Conservation (phyloP, 2,888 invertebrate genomes). For the Ctena decussata region DNA sequence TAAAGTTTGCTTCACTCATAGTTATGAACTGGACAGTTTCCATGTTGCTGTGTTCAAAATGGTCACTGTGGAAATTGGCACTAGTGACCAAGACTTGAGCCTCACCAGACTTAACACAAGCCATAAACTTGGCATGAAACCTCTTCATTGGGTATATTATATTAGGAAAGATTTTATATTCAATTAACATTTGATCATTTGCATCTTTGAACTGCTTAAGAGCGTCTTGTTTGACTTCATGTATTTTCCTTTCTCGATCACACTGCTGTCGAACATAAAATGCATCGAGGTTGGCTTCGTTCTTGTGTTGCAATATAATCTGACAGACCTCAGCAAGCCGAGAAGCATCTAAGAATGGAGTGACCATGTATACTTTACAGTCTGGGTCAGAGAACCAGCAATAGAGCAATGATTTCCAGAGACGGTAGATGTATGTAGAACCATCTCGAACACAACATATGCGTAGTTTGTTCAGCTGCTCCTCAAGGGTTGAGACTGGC, state of each 20-base stretch:
- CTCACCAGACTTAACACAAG: constrained; percentile 70
- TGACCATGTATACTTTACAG: constrained; percentile 79
- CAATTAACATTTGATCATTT: constrained; percentile 77
- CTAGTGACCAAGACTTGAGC: constrained; percentile 80
- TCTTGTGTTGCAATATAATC: constrained; percentile 72
- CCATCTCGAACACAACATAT: constrained; percentile 74
- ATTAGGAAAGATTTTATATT: constrained; percentile 79
- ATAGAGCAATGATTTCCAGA: constrained; percentile 83
- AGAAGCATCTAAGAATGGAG: constrained; percentile 79
- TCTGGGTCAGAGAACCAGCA: constrained; percentile 77
- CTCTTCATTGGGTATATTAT: constrained; percentile 75
- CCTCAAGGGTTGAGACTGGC: constrained; percentile 54
- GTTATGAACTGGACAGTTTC: constrained; percentile 68
- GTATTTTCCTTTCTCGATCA: constrained; percentile 65
- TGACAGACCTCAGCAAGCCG: constrained; percentile 80
- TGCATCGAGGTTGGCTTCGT: constrained; percentile 75
- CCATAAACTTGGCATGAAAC: constrained; percentile 79
- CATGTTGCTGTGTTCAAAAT: constrained; percentile 72
- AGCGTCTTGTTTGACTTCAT: constrained; percentile 70
- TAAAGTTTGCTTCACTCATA: constrained; percentile 75
- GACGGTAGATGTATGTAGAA: constrained; percentile 74
- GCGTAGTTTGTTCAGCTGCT: constrained; percentile 65
- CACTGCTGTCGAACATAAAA: constrained; percentile 74
- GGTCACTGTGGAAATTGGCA: constrained; percentile 77
- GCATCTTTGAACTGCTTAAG: constrained; percentile 65